Percentiles rank a stretch among this genome's conserved stretches.
Conservation (phyloP, 2,888 invertebrate genomes). For the Lucinisca nassula region DNA sequence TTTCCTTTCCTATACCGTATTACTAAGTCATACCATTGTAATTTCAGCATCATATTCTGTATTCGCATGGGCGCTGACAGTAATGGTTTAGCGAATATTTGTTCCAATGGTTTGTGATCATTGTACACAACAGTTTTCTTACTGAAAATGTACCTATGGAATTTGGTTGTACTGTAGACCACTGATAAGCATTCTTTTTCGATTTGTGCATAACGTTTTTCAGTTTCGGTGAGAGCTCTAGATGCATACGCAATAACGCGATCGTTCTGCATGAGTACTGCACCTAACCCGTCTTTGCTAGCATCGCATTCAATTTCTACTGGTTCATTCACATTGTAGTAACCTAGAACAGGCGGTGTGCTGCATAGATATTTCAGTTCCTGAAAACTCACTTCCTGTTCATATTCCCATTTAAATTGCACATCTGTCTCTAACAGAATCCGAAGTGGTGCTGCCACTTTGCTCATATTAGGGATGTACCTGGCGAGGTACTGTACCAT, state of each 20-base stretch:
- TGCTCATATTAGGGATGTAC: no score
- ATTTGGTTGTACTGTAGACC: conserved; percentile 61
- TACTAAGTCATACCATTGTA: conserved; percentile 61
- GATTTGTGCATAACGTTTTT: conserved; percentile 62
- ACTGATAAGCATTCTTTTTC: conserved; percentile 70
- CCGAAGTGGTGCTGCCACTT: conserved; percentile 61
- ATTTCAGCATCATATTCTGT: conserved; percentile 43
- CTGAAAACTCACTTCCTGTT: conserved; percentile 56
- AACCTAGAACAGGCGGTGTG: conserved; percentile 46
- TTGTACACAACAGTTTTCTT: conserved; percentile 55
- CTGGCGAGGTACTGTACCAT: conserved; percentile 3
- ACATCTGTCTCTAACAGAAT: conserved; percentile 52
- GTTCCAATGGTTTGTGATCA: conserved; percentile 65
- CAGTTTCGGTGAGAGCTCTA: conserved; percentile 57
- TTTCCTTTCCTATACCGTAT: conserved; percentile 50
- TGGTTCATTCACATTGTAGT: conserved; percentile 57
- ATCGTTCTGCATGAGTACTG: conserved; percentile 63
- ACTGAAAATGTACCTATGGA: conserved; percentile 67
- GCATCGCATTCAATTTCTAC: conserved; percentile 68
- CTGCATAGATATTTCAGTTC: no score
- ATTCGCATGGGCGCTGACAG: conserved; percentile 40
- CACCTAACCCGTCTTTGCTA: conserved; percentile 66
- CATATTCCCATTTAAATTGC: conserved; percentile 40
- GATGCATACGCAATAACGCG: conserved; percentile 65
- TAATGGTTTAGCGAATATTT: conserved; percentile 45